Base-by-base conservation (phyloP, 2,888 invertebrate genomes). In the Idaea dimidiata region DNA sequence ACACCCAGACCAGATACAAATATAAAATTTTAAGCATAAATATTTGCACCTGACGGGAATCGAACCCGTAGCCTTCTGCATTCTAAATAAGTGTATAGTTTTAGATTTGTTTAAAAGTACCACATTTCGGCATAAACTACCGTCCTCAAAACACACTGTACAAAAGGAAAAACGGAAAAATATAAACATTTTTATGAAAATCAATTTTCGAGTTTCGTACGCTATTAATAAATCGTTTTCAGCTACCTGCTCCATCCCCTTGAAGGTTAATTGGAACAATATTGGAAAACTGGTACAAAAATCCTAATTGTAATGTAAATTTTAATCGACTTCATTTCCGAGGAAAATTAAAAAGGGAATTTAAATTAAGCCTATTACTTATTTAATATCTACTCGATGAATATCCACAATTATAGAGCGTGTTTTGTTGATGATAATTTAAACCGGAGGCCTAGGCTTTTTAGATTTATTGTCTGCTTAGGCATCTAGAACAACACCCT, bases 321-420 rank as follows among this genome's bases (percentile, higher is more conserved):
- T 43, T 43, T 8, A 43, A 43, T 43, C 43, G 43, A 43, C 43
- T 43, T 43, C 10, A 43, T 43, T 43, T 43, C 43, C 43, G 43
- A 43, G 43, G 43, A 14, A 43, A 43, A 43, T 43, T 43, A 43
- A 43, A 43, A 43, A 43, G 43, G 43, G 14, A 65, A 63, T 65
- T 55, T 64, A 17, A 65, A 63, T 65, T 55, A 63, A 17, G 62
- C 43, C 43, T 43, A 43, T 43, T 43, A 14, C 8, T 14, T 43
- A 8, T 14, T 43, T 14, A 43, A 43, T 43, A 24, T 5, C 24
- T 24, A 43, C 43, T 43, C 43, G 43, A 43, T 14, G 10, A 43
- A 43, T 0, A 5, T 24, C 5, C 5, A 24, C 5, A 24, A 24
- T 24, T 24, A 24, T 24, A 24, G 5, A 24, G 5, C 24, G 24